Base-by-base conservation (phyloP, 2,888 invertebrate genomes). In the Lasioglossum pauxillum region DNA sequence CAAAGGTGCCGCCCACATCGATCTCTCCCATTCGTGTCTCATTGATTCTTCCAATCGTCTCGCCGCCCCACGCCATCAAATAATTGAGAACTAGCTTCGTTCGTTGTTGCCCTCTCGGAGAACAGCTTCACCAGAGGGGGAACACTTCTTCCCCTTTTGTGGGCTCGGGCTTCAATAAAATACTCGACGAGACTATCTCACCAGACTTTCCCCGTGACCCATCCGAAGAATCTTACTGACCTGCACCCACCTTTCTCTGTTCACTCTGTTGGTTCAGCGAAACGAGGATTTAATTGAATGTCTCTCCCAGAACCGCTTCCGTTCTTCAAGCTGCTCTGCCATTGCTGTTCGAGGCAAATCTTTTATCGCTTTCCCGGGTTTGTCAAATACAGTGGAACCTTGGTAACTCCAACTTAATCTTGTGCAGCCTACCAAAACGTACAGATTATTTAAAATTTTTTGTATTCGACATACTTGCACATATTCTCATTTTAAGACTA, bases 1-100 rank as follows among this genome's bases (percentile, higher is more conserved):
- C 88, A 91, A 92, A 91, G 92, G 75, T 78, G 87, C 91, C 91
- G 91, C 88, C 90, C 86, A 89, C 88, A 90, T 90, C 90, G 89
- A 90, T 91, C 89, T 89, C 83, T 76, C 78, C 78, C 84, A 80
- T 71, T 87, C 82, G 82, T 85, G 81, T 89, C 86, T 87, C 90
- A 92, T 90, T 91, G 89, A 91, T 89, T 90, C 86, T 79, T 84
- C 67, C 80, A 49, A 82, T 84, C 76, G 86, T 76, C 67, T 60
- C 69, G 69, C 80, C 84, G 80, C 53, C 77, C 75, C 83, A 64
- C 46, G 71, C 60, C 71, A 57, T 49, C 72, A 79, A 81, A 75
- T 81, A 81, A 80, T 86, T 71, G 80, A 80, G 80, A 80, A 83
- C 75, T 75, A 78, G 75, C 85, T 19, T 16, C 69, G 75, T 64